A percentile compares a stretch with the other conserved stretches of the same genome.
phyloP scores from a whole-genome alignment of 2,888 invertebrate genomes.

The Orthonevra nobilis region DNA sequence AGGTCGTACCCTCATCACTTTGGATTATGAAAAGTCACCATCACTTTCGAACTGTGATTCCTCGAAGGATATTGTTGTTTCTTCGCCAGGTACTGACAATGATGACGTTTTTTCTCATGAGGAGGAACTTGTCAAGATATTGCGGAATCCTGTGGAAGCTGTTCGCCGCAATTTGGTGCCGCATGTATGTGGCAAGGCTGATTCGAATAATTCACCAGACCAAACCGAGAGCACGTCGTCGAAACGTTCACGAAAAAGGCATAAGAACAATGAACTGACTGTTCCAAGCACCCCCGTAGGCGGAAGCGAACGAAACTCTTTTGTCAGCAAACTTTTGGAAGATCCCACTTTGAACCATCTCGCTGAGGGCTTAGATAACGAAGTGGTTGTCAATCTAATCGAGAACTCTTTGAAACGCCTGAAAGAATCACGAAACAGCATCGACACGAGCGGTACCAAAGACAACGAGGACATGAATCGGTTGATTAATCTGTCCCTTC shows the following conservation, averaged over 20 bases:
- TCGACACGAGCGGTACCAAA: constrained; percentile 80
- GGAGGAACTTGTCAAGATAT: constrained; percentile 82
- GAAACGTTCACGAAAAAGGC: constrained; percentile 47
- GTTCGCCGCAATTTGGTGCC: constrained; percentile 87
- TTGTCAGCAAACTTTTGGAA: constrained; percentile 83
- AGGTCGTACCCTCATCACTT: constrained; percentile 77
- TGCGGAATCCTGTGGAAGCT: constrained; percentile 88
- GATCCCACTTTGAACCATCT: constrained; percentile 85
- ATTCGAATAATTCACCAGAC: constrained; percentile 62
- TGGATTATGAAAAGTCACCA: constrained; percentile 77
- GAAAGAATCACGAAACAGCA: constrained; percentile 77
- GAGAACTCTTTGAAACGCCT: constrained; percentile 85
- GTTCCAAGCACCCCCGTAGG: constrained; percentile 29
- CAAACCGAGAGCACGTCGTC: constrained; percentile 34
- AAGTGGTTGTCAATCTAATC: constrained; percentile 84
- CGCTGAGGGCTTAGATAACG: constrained; percentile 83
- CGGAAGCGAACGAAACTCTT: constrained; percentile 77
- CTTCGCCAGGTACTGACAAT: constrained; percentile 26
- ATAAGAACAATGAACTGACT: constrained; percentile 51
- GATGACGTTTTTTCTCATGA: constrained; percentile 76
- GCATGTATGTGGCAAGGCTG: constrained; percentile 86
- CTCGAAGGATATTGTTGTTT: constrained; percentile 12
- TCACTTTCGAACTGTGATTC: constrained; percentile 15
- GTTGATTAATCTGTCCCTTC: constrained; percentile 79
- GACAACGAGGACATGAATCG: constrained; percentile 80